Evolutionary conservation across 2,888 invertebrate species (phyloP).

Genomic region (Erebia epiphron): DNA sequence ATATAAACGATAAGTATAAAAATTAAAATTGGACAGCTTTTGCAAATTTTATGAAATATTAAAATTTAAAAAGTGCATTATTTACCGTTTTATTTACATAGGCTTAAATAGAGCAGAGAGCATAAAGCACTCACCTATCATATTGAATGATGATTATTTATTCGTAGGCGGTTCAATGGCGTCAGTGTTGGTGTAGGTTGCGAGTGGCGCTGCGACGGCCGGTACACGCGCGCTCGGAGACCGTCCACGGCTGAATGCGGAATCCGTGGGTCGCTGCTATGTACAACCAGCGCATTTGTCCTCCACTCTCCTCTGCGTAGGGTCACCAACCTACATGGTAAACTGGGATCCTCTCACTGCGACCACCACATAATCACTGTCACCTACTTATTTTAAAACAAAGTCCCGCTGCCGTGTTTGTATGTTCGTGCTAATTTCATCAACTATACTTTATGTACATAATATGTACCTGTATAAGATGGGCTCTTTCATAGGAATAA

Average conservation of each 20-base stretch:
- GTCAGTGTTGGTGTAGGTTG: slow-evolving; percentile 81
- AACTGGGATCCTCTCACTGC: slow-evolving; percentile 3
- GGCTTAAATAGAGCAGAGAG: neutral
- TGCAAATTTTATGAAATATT: neutral
- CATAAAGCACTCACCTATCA: slow-evolving; percentile 69
- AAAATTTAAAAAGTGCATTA: neutral
- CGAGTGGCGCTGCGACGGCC: slow-evolving; percentile 53
- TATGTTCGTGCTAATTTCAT: too few relatives aligned
- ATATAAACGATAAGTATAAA: too few relatives aligned
- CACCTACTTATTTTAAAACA: too few relatives aligned
- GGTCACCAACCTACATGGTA: slow-evolving; percentile 21
- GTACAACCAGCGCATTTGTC: slow-evolving; percentile 40
- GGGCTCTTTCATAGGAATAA: too few relatives aligned
- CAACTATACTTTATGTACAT: too few relatives aligned
- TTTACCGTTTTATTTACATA: neutral
- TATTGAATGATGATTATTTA: slow-evolving; percentile 63
- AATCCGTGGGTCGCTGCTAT: slow-evolving; percentile 40
- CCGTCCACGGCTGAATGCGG: slow-evolving; percentile 74
- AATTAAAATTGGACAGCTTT: too few relatives aligned
- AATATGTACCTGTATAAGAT: too few relatives aligned
- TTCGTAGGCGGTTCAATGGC: slow-evolving; percentile 65
- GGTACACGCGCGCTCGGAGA: slow-evolving; percentile 62
- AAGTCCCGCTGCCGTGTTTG: too few relatives aligned
- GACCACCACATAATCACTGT: too few relatives aligned
- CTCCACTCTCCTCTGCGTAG: slow-evolving; percentile 47